Conservation (phyloP, 2,113 vertebrate genomes). For the Marmota monax region DNA sequence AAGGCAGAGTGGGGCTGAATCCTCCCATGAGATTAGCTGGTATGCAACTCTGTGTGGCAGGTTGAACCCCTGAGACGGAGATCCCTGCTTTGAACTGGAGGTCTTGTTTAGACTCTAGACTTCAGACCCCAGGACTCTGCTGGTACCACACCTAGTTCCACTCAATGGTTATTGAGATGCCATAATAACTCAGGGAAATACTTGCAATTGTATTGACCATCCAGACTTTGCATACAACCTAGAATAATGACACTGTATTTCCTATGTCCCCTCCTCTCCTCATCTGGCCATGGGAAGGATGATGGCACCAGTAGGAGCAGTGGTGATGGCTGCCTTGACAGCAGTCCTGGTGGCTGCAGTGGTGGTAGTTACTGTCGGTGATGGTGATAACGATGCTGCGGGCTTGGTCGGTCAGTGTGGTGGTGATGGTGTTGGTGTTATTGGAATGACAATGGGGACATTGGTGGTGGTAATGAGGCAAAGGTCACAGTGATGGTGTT, state of each 20-base stretch:
- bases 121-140: neutral
- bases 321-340: neutral
- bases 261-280: neutral
- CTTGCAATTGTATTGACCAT: neutral
- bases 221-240: neutral
- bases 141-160: neutral
- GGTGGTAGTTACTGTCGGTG: too few species aligned
- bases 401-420: neutral
- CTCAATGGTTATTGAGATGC: neutral
- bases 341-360: neutral
- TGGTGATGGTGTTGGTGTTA: neutral
- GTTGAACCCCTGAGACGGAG: neutral
- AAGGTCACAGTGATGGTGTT: neutral
- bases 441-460: too few species aligned
- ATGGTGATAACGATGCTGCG: fast-evolving
- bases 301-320: neutral
- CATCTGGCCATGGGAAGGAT: neutral
- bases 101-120: neutral
- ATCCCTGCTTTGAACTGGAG: neutral
- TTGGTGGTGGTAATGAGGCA: neutral
- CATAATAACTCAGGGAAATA: neutral
- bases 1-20: neutral
- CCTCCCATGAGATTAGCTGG: neutral
- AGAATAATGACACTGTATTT: neutral
- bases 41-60: neutral